Evolutionary conservation across 1,140 invertebrate genomes (phyloP).

Genomic region (Tetramorium alpestre): DNA sequence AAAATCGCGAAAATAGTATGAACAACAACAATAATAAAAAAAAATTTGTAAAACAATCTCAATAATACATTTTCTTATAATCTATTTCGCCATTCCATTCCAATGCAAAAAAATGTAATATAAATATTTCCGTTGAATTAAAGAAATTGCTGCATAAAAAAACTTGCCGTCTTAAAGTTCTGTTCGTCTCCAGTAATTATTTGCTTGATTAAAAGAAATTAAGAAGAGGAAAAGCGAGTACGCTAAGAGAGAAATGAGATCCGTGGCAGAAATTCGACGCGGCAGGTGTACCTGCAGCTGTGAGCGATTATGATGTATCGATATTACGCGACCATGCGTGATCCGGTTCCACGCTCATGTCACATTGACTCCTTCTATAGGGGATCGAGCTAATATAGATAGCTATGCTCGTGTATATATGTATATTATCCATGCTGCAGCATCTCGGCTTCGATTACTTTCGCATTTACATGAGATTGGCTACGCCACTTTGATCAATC

Average conservation of each 20-base stretch:
- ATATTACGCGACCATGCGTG: conserved; percentile 7
- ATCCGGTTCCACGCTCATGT: conserved; percentile 16
- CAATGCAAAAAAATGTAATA: background rate
- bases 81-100: background rate
- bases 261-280: conserved; percentile 23
- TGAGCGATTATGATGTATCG: conserved; percentile 70
- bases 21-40: background rate
- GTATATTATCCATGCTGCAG: background rate
- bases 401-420: background rate
- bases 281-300: conserved; percentile 35
- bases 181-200: background rate
- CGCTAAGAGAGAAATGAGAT: conserved; percentile 13
- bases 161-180: background rate
- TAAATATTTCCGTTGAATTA: background rate
- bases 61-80: background rate
- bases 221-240: background rate
- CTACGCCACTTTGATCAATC: conserved; percentile 62
- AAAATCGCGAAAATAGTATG: background rate
- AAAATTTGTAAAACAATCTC: background rate
- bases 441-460: conserved; percentile 35
- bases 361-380: conserved; percentile 13
- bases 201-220: background rate
- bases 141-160: background rate
- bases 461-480: conserved; percentile 71
- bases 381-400: conserved; percentile 32